These are phyloP conservation scores for Sparidentex hasta DNA, from an alignment of 2,797 vertebrate genomes.

Conservation along the genomic window DNA sequence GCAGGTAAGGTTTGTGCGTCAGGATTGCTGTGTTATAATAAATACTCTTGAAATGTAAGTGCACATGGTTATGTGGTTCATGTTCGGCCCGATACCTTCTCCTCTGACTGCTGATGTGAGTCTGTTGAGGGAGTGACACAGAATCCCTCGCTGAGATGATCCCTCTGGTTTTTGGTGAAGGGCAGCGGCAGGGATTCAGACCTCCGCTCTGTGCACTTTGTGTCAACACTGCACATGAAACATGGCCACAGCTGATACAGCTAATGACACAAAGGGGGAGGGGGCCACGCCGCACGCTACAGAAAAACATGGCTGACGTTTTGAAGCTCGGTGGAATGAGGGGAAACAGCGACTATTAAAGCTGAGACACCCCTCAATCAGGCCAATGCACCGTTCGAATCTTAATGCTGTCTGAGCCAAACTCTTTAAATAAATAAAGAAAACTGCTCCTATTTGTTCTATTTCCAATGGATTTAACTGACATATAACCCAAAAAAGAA, in stretches of 20 bases:
- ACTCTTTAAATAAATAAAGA: background rate
- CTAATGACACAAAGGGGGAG: slow-evolving; percentile 56
- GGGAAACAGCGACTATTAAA: background rate
- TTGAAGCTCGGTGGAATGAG: slow-evolving; percentile 1
- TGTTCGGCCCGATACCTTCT: slow-evolving; percentile 2
- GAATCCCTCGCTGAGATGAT: slow-evolving; percentile 72
- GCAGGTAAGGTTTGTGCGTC: slow-evolving; percentile 26
- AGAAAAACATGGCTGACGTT: slow-evolving; percentile 8
- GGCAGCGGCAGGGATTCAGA: slow-evolving; percentile 69
- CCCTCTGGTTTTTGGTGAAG: slow-evolving; percentile 77
- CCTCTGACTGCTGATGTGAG: slow-evolving; percentile 39
- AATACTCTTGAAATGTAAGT: background rate
- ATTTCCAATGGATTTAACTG: background rate
- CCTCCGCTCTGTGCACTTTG: slow-evolving; percentile 61
- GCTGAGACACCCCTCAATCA: background rate
- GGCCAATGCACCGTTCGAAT: background rate
- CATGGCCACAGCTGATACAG: slow-evolving; percentile 79
- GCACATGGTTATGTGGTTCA: background rate
- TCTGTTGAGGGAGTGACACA: slow-evolving; percentile 70
- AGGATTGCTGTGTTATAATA: background rate
- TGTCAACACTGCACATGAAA: slow-evolving; percentile 81
- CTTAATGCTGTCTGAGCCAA: background rate
- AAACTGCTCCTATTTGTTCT: background rate
- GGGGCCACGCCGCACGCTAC: slow-evolving; percentile 1
- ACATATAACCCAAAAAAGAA: background rate